A percentile compares a stretch with the other conserved stretches of the same genome.
phyloP scores from a whole-genome alignment of 2,113 vertebrate genomes.

The Lota lota region DNA sequence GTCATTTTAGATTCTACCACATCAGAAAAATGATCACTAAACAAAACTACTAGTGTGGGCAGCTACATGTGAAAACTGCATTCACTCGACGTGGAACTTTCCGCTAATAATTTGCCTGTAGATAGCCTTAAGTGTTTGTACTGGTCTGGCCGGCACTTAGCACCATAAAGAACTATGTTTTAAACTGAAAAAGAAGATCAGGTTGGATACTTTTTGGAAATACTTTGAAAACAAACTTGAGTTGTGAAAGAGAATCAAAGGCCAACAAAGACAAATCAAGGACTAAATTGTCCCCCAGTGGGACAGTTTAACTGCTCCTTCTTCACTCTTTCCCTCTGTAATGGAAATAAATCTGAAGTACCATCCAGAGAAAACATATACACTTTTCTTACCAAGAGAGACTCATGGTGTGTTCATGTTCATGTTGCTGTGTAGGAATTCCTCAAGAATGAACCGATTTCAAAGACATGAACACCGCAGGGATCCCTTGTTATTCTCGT shows the following conservation, averaged over 20 bases:
- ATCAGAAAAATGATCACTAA: not conserved
- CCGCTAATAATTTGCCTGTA: slow-evolving; percentile 64
- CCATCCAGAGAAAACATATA: not conserved
- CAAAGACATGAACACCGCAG: not conserved
- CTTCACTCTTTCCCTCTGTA: not conserved
- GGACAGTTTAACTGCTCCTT: not conserved
- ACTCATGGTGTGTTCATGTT: slow-evolving; percentile 59
- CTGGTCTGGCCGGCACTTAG: not conserved
- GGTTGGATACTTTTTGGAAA: not conserved
- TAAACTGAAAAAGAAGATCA: not conserved
- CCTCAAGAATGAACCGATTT: slow-evolving; percentile 3
- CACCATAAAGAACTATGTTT: not conserved
- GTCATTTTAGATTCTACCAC: not conserved
- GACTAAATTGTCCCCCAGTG: too few species aligned
- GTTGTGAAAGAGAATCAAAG: not conserved
- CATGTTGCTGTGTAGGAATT: slow-evolving; percentile 20
- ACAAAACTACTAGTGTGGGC: not conserved
- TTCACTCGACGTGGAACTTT: not conserved
- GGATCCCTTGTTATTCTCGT: slow-evolving; percentile 18
- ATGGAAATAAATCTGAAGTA: not conserved
- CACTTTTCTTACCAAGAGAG: slow-evolving; percentile 65
- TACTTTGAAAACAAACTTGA: not conserved
- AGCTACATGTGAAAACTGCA: slow-evolving; percentile 15
- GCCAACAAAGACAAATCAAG: not conserved
- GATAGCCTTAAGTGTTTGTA: slow-evolving; percentile 16